These are phyloP conservation scores for Platysteira castanea DNA, from an alignment of 2,113 vertebrate species.

Conservation along the genomic window DNA sequence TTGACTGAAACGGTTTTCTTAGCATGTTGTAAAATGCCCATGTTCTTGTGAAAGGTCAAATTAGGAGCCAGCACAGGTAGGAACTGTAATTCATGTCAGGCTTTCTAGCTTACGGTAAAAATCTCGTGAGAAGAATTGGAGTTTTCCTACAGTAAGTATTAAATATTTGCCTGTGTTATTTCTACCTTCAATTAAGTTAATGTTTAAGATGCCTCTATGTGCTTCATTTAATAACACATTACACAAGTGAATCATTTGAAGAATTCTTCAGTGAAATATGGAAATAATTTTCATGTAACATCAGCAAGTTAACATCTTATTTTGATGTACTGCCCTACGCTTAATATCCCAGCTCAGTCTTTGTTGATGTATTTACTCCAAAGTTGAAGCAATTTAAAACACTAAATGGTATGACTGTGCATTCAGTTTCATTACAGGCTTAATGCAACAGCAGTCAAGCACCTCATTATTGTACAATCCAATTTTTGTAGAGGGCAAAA, in stretches of 20 bases:
- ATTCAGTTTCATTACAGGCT: background rate
- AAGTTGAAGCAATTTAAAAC: conserved; percentile 5
- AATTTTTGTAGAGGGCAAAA: background rate
- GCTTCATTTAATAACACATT: conserved; percentile 24
- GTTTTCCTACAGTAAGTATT: background rate
- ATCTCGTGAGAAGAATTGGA: background rate
- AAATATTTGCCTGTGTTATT: background rate
- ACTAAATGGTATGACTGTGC: background rate
- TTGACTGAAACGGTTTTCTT: background rate
- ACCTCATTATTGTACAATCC: background rate
- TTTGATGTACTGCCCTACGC: conserved; percentile 11
- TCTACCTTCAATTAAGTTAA: conserved; percentile 8
- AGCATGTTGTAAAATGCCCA: background rate
- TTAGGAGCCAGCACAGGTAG: background rate
- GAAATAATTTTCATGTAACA: conserved; percentile 22
- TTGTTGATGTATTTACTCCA: conserved; percentile 17
- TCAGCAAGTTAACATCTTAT: background rate
- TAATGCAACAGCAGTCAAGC: background rate
- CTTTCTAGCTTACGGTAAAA: background rate
- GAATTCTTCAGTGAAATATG: conserved; percentile 22
- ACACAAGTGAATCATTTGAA: background rate
- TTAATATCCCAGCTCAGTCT: background rate
- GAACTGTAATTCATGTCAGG: background rate
- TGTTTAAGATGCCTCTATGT: background rate
- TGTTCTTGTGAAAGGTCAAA: background rate